Evolutionary conservation across 2,113 vertebrate genomes (phyloP).

Genomic region (Phodopus roborovskii): DNA sequence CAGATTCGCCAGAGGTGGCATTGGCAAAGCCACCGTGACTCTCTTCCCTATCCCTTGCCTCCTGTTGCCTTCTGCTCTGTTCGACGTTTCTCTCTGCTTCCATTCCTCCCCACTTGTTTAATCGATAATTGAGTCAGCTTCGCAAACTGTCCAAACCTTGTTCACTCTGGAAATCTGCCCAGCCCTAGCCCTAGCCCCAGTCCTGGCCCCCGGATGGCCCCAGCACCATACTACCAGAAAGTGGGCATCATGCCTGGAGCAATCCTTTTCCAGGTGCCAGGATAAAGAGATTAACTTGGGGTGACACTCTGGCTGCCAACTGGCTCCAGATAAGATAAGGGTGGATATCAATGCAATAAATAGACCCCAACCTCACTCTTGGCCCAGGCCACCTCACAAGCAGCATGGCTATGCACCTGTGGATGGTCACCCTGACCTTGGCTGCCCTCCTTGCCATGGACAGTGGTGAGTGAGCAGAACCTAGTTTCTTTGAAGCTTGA

Average conservation of each 20-base stretch:
- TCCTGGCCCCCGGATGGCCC: too few relatives aligned
- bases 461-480: slow-evolving; percentile 70
- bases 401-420: slow-evolving; percentile 41
- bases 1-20: not conserved
- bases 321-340: slow-evolving; percentile 72
- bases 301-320: slow-evolving; percentile 30
- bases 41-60: not conserved
- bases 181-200: not conserved
- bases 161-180: not conserved
- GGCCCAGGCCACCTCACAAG: not conserved
- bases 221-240: not conserved
- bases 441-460: slow-evolving; percentile 54
- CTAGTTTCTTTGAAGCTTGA: not conserved
- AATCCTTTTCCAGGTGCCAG: slow-evolving; percentile 2
- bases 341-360: slow-evolving; percentile 66
- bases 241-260: not conserved
- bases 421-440: slow-evolving; percentile 34
- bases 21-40: not conserved
- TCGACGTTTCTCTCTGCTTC: not conserved
- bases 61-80: not conserved
- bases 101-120: not conserved
- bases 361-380: not conserved
- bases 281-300: slow-evolving; percentile 22
- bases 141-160: not conserved
- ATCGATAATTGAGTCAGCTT: not conserved